Percentiles rank a stretch among this genome's conserved stretches.
Conservation (phyloP, 2,113 vertebrate genomes). For the Lycaon pictus region DNA sequence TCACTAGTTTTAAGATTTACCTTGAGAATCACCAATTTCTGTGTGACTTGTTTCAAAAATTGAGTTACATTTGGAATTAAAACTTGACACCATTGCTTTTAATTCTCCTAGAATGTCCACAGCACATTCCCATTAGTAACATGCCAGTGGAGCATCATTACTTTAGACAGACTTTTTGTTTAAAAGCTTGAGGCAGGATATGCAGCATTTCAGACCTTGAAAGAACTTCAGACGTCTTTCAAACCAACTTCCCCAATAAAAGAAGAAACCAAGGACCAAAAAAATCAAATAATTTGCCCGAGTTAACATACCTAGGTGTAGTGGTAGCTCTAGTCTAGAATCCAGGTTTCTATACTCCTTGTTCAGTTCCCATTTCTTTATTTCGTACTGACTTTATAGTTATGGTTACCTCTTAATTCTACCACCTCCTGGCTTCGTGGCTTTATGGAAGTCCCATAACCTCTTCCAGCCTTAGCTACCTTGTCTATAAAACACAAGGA, state of each 20-base stretch:
- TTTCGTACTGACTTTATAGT: neutral
- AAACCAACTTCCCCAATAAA: neutral
- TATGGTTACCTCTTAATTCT: neutral
- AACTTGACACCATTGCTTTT: conserved; percentile 18
- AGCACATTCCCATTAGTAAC: neutral
- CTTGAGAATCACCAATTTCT: neutral
- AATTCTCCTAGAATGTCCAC: neutral
- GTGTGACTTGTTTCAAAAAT: conserved; percentile 31
- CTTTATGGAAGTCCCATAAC: neutral
- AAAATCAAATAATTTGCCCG: neutral
- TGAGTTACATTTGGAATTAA: conserved; percentile 28
- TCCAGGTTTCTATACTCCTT: neutral
- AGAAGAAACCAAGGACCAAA: neutral
- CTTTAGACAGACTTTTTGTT: conserved; percentile 26
- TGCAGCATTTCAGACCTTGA: conserved; percentile 36
- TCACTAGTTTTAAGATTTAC: conserved; percentile 33
- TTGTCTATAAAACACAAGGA: neutral
- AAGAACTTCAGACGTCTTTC: conserved; percentile 38
- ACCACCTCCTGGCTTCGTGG: neutral
- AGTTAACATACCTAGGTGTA: neutral
- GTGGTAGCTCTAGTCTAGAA: neutral
- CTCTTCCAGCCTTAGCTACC: neutral
- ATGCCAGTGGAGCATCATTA: conserved; percentile 22
- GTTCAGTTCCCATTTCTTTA: neutral
- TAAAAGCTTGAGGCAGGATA: conserved; percentile 47